Evolutionary conservation across 2,888 invertebrate genomes (phyloP).

Genomic region (Euplagia quadripunctaria): DNA sequence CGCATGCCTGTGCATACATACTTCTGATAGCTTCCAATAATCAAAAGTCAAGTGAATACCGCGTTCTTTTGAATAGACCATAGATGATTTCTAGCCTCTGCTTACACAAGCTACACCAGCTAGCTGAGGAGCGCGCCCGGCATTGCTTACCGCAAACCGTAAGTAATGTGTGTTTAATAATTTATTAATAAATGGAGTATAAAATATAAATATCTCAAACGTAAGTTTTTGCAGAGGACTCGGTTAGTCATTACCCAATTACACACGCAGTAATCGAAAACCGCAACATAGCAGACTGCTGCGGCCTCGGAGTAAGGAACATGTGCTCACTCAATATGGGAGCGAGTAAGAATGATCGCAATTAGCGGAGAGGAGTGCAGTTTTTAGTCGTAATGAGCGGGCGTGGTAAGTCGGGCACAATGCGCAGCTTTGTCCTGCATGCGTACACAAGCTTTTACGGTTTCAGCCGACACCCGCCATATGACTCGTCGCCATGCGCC

Average conservation of each 20-base stretch:
- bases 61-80: slow-evolving; percentile 41
- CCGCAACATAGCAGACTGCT: slow-evolving; percentile 76
- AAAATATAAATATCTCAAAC: slow-evolving; percentile 65
- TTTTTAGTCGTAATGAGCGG: slow-evolving; percentile 69
- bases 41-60: slow-evolving; percentile 72
- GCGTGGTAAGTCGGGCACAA: slow-evolving; percentile 62
- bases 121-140: slow-evolving; percentile 39
- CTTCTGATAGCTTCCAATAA: slow-evolving; percentile 76
- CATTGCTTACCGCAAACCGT: slow-evolving; percentile 67
- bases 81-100: slow-evolving; percentile 35
- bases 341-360: slow-evolving; percentile 69
- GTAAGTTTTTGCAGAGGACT: slow-evolving; percentile 61
- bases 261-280: slow-evolving; percentile 75
- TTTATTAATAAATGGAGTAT: slow-evolving; percentile 61
- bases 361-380: slow-evolving; percentile 68
- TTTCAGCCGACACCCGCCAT: slow-evolving; percentile 78
- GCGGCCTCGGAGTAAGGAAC: slow-evolving; percentile 72
- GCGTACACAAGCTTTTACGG: slow-evolving; percentile 79
- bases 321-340: slow-evolving; percentile 78
- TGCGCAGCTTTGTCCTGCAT: slow-evolving; percentile 59
- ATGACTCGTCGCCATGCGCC: slow-evolving; percentile 64
- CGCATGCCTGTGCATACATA: slow-evolving; percentile 67
- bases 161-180: slow-evolving; percentile 61
- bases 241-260: slow-evolving; percentile 70
- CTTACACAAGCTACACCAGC: slow-evolving; percentile 38